A percentile compares a stretch with the other conserved stretches of the same genome.
These are phyloP conservation scores for Cyphomyrmex costatus DNA, from an alignment of 1,140 invertebrate species.

Conservation along the genomic window DNA sequence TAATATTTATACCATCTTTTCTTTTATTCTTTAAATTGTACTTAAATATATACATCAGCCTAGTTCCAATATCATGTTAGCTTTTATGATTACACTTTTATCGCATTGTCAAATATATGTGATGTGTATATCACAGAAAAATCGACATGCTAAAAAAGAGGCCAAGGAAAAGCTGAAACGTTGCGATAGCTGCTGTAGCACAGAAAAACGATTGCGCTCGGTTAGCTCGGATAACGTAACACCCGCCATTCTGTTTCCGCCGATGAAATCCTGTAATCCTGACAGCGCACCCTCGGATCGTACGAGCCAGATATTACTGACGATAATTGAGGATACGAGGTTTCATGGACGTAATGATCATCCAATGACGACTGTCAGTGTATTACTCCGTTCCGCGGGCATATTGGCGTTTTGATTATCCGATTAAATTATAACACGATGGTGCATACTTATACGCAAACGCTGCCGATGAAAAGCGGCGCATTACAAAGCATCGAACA, in stretches of 20 bases:
- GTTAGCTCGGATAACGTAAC: constrained; percentile 10
- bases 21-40: neutral
- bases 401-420: constrained; percentile 34
- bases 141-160: neutral
- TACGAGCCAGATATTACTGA: constrained; percentile 5
- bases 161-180: constrained; percentile 2
- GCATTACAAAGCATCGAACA: neutral
- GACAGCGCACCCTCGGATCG: constrained; percentile 24
- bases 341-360: constrained; percentile 77
- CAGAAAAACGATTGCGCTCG: constrained; percentile 53
- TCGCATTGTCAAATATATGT: neutral
- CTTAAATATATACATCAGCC: neutral
- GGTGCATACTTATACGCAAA: neutral
- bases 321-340: neutral
- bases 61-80: neutral
- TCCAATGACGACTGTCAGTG: constrained; percentile 74
- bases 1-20: neutral
- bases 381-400: constrained; percentile 43
- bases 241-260: constrained; percentile 37
- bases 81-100: neutral
- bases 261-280: constrained; percentile 33
- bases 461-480: neutral
- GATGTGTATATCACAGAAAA: neutral
- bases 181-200: neutral
- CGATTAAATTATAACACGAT: constrained; percentile 50